Conservation (phyloP, 2,888 invertebrate genomes). For the Hypomecis atomaria region DNA sequence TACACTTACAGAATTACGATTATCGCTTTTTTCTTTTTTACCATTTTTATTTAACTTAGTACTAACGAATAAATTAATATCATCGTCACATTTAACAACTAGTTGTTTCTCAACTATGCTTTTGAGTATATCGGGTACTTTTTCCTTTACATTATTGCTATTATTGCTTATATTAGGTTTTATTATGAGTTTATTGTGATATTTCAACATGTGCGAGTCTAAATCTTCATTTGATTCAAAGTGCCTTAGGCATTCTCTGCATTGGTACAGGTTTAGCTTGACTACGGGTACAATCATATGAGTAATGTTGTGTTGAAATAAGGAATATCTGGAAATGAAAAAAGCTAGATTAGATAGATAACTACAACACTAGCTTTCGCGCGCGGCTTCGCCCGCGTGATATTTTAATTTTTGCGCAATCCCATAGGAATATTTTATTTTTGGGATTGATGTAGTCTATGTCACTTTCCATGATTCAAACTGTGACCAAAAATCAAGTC, state of each 20-base stretch:
- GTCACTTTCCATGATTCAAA: too few relatives aligned
- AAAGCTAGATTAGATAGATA: too few relatives aligned
- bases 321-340: constrained; percentile 48
- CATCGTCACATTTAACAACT: constrained; percentile 32
- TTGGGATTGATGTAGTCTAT: too few relatives aligned
- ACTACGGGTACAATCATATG: constrained; percentile 63
- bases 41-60: neutral
- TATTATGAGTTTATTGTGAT: neutral
- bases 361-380: too few relatives aligned
- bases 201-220: constrained; percentile 42
- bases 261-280: constrained; percentile 46
- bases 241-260: constrained; percentile 45
- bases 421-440: too few relatives aligned
- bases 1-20: neutral
- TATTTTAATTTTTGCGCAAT: too few relatives aligned
- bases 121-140: constrained; percentile 26
- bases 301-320: constrained; percentile 52
- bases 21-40: constrained; percentile 12
- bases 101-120: constrained; percentile 32
- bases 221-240: constrained; percentile 49
- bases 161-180: neutral
- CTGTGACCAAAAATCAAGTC: too few relatives aligned
- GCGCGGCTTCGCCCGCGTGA: too few relatives aligned
- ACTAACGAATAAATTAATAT: constrained; percentile 16
- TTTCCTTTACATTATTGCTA: constrained; percentile 19